These are phyloP conservation scores for Myotis lucifugus DNA, from an alignment of 2,113 vertebrate genomes.

Conservation along the genomic window DNA sequence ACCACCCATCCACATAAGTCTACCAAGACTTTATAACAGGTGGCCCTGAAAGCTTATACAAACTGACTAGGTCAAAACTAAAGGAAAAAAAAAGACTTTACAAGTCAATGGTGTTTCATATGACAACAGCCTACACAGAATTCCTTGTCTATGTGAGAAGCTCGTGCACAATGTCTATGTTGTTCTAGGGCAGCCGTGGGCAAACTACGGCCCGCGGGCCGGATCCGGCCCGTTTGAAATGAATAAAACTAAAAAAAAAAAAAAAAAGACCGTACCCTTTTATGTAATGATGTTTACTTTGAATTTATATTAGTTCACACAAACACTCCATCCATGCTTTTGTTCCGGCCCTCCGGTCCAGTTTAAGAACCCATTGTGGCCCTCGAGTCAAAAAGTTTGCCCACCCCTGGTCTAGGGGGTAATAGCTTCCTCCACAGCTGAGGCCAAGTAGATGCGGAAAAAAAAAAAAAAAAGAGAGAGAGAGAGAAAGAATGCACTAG, in stretches of 20 bases:
- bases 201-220: too few species aligned
- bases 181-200: neutral
- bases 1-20: neutral
- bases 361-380: too few species aligned
- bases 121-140: neutral
- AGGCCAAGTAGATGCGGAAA: neutral
- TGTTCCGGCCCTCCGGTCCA: too few species aligned
- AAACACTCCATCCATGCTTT: too few species aligned
- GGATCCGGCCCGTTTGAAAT: too few species aligned
- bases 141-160: neutral
- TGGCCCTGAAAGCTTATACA: neutral
- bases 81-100: neutral
- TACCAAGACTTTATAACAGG: neutral
- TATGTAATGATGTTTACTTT: too few species aligned
- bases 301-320: too few species aligned
- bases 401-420: neutral
- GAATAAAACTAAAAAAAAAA: too few species aligned
- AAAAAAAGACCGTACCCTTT: too few species aligned
- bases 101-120: neutral
- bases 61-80: neutral
- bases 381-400: too few species aligned
- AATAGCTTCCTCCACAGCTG: neutral
- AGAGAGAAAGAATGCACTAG: neutral
- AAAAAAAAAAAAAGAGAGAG: neutral
- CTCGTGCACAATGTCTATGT: neutral